Percentiles rank a stretch among this genome's conserved stretches.
phyloP scores from a whole-genome alignment of 2,797 vertebrate species.

The Anisognathus igniventris region DNA sequence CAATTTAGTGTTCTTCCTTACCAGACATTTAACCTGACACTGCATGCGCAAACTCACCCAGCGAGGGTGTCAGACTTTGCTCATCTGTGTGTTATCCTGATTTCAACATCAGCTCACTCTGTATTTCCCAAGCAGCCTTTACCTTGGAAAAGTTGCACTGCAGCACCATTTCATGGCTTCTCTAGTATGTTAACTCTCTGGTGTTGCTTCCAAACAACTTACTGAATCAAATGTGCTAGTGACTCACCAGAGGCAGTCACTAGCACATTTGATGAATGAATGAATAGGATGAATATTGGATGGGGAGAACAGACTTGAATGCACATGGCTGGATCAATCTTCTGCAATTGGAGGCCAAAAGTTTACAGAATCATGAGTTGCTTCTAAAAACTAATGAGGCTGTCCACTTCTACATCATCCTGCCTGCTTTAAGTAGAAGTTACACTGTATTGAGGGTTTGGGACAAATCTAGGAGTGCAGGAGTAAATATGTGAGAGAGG shows the following conservation, averaged over 20 bases:
- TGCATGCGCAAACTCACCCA: neutral
- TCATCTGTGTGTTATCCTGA: neutral
- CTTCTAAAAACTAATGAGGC: neutral
- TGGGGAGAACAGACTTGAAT: neutral
- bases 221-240: neutral
- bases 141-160: neutral
- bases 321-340: neutral
- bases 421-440: neutral
- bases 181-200: neutral
- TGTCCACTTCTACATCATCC: neutral
- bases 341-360: neutral
- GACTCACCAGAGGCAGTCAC: neutral
- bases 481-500: neutral
- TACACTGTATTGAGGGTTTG: neutral
- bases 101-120: slow-evolving; percentile 23
- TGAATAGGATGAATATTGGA: neutral
- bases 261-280: no score
- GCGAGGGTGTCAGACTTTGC: slow-evolving; percentile 30
- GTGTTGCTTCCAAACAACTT: neutral
- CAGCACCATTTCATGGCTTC: neutral
- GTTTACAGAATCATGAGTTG: neutral
- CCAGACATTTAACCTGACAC: neutral
- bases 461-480: neutral
- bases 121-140: neutral
- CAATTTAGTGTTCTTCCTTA: neutral